These are phyloP conservation scores for Myotis davidii DNA, from an alignment of 2,113 vertebrate species.

Conservation along the genomic window DNA sequence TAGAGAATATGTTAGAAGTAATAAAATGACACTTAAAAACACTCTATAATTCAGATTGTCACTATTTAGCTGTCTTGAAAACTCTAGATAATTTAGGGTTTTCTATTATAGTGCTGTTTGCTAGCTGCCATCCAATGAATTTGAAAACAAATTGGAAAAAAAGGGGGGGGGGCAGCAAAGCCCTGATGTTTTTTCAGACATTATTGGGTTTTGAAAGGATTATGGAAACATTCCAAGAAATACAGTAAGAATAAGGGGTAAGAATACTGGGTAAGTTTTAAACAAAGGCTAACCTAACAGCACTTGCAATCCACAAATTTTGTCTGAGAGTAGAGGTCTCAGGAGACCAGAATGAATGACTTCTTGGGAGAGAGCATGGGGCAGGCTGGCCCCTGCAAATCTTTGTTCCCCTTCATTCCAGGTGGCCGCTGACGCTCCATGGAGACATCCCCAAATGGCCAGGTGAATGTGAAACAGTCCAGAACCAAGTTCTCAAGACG, in stretches of 20 bases:
- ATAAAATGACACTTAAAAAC: conserved; percentile 67
- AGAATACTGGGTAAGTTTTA: conserved; percentile 6
- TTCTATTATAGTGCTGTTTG: conserved; percentile 30
- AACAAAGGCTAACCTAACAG: conserved; percentile 3
- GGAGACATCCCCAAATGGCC: not conserved
- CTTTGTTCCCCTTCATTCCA: conserved; percentile 11
- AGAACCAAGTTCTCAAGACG: not conserved
- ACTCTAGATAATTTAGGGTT: conserved; percentile 58
- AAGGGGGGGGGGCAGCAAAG: not conserved
- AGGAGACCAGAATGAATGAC: not conserved
- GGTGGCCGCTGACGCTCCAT: not conserved
- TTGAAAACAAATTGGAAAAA: conserved; percentile 19
- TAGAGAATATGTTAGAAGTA: conserved; percentile 56
- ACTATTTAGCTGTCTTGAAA: conserved; percentile 50
- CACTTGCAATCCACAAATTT: not conserved
- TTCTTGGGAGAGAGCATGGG: not conserved
- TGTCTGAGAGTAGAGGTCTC: not conserved
- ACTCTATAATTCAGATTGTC: conserved; percentile 59
- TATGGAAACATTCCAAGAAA: conserved; percentile 40
- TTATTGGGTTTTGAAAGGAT: conserved; percentile 41
- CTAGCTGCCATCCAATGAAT: conserved; percentile 8
- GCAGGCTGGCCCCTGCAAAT: not conserved
- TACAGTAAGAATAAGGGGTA: not conserved
- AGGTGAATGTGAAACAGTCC: not conserved
- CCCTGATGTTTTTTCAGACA: conserved; percentile 4